Percentiles rank a stretch among this genome's conserved stretches.
Evolutionary conservation across 1,140 invertebrate genomes (phyloP).

Genomic region (Drosophila watanabei): DNA sequence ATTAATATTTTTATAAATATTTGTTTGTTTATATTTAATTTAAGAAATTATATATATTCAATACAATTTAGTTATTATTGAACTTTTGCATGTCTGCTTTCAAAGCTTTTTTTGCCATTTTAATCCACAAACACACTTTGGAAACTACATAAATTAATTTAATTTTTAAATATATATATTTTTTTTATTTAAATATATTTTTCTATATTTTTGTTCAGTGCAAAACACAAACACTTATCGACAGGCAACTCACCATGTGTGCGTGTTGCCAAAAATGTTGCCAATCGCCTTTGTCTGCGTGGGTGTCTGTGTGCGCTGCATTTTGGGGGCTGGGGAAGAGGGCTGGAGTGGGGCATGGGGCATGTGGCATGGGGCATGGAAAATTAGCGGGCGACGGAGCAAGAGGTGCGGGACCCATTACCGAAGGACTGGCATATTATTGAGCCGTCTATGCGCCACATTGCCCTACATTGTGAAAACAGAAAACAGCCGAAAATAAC

Average conservation of each 20-base stretch:
- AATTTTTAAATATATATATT: too few species aligned
- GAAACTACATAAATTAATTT: not conserved
- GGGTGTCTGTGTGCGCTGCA: constrained; percentile 68
- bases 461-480: constrained; percentile 64
- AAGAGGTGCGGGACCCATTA: constrained; percentile 39
- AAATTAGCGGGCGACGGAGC: constrained; percentile 5
- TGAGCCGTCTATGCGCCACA: constrained; percentile 81
- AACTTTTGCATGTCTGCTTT: too few species aligned
- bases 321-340: not conserved
- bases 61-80: not conserved
- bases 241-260: constrained; percentile 30
- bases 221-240: constrained; percentile 67
- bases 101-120: too few species aligned
- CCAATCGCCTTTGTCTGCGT: constrained; percentile 62
- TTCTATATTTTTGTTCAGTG: not conserved
- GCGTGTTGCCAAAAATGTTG: constrained; percentile 73
- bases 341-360: not conserved
- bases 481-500: constrained; percentile 11
- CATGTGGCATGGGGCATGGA: not conserved
- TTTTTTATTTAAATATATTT: too few species aligned
- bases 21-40: not conserved
- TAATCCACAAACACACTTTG: not conserved
- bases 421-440: constrained; percentile 61
- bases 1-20: not conserved
- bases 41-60: too few species aligned